Evolutionary conservation across 2,113 vertebrate genomes (phyloP), one percentile per base, ranked within the genome.

Genomic region (Chloebia gouldiae): DNA sequence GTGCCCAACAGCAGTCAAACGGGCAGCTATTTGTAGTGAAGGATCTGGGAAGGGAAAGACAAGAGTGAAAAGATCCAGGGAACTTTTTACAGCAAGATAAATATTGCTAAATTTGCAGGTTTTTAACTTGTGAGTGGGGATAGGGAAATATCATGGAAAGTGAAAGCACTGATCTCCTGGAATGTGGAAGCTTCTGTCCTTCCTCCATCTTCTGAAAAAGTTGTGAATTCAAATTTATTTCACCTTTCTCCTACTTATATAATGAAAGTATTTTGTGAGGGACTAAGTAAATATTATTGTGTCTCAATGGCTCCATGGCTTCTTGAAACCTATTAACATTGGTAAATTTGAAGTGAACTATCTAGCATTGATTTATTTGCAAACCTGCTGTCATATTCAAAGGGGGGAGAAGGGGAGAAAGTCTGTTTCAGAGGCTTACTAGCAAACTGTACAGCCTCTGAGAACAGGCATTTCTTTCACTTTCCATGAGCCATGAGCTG

Each of bases 381-480:
- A 82, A 86, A 76, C 23, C 31, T 79, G 25, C 66, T 27, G 27
- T 93, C 56, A 12, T 72, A 80, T 65, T 88, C 75, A 23, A 40
- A 92, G 94, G 6, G 27, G 83, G 22, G 37, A 59, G 85, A 81
- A 65, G 61, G 64, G 59, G 44, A 86, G 75, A 88, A 86, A 76
- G 63, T 40, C 81, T 39, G 89, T 97, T 96, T 84, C 65, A 69
- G 83, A 49, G 65, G 30, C 66, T 81, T n/a, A 40, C 70, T 79
- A 57, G 78, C 63, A 69, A 81, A 86, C 22, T 35, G 4, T 27
- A 13, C 42, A 95, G 47, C 73, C 86, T 63, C 96, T 93, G 79
- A 37, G 88, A 91, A 86, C 60, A 89, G 81, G 95, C 85, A 17
- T 94, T 96, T 94, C 92, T 96, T 88, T 96, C 97, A 71, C 71